phyloP scores from a whole-genome alignment of 2,113 vertebrate genomes.

The Alosa alosa region DNA sequence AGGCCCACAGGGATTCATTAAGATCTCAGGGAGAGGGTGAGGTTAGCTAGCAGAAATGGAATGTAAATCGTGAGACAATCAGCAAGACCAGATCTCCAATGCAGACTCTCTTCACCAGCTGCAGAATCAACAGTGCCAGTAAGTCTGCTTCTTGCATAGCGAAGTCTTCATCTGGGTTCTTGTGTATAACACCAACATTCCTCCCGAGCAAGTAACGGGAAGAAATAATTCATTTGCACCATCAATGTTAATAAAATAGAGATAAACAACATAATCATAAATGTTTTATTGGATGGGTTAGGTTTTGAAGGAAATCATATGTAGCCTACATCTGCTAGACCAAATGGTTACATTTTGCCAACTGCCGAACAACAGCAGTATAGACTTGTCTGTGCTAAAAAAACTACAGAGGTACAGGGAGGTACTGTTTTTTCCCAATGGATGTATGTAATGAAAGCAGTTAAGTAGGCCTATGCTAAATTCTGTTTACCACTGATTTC shows the following conservation, averaged over 20 bases:
- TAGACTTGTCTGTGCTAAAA: too few relatives aligned
- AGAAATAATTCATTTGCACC: not conserved
- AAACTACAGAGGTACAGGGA: too few relatives aligned
- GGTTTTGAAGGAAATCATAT: not conserved
- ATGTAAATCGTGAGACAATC: constrained; percentile 52
- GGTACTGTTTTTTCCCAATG: too few relatives aligned
- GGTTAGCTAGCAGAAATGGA: constrained; percentile 45
- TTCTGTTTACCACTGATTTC: too few relatives aligned
- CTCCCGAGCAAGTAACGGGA: not conserved
- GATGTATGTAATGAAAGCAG: too few relatives aligned
- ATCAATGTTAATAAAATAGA: not conserved
- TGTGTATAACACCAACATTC: not conserved
- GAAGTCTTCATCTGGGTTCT: not conserved
- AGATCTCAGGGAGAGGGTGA: constrained; percentile 44
- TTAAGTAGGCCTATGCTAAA: too few relatives aligned
- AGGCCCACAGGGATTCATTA: constrained; percentile 62
- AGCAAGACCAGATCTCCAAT: constrained; percentile 34
- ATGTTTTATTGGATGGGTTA: not conserved
- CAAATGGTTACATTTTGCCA: too few relatives aligned
- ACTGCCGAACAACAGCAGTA: too few relatives aligned
- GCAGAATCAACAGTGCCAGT: constrained; percentile 31
- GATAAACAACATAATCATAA: not conserved
- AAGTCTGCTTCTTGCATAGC: constrained; percentile 11
- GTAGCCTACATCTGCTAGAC: not conserved
- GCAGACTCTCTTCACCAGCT: not conserved